phyloP scores from a whole-genome alignment of 2,113 vertebrate genomes.

The Rhineura floridana region DNA sequence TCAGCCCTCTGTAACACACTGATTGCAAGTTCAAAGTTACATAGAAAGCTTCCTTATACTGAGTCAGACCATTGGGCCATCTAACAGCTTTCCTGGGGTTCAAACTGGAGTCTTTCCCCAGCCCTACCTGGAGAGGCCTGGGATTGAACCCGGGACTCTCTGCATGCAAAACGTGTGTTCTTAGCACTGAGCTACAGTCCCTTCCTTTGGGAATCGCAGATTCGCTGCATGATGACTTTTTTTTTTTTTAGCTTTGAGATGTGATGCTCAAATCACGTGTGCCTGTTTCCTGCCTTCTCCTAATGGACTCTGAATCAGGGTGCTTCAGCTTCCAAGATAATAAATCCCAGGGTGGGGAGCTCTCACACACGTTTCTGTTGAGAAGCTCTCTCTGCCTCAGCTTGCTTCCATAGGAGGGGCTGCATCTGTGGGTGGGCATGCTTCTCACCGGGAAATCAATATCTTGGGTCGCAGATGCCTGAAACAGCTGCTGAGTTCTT shows the following conservation, averaged over 20 bases:
- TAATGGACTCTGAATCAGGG: background rate
- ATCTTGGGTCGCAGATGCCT: slow-evolving; percentile 34
- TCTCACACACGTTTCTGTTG: slow-evolving; percentile 25
- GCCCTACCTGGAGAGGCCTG: too few relatives aligned
- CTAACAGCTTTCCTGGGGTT: too few relatives aligned
- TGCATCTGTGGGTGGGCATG: slow-evolving; percentile 27
- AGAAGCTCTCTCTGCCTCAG: slow-evolving; percentile 1
- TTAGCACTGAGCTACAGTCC: too few relatives aligned
- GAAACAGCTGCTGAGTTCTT: slow-evolving; percentile 14
- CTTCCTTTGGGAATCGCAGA: too few relatives aligned
- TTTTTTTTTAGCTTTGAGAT: background rate
- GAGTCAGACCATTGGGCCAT: too few relatives aligned
- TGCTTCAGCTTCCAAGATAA: background rate
- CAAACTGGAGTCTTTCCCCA: too few relatives aligned
- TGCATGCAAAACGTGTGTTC: too few relatives aligned
- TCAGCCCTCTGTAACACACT: too few relatives aligned
- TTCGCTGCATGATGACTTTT: background rate
- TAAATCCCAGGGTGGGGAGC: slow-evolving; percentile 34
- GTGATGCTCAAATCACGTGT: background rate
- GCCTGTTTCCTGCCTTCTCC: background rate
- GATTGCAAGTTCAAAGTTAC: too few relatives aligned
- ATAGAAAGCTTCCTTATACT: too few relatives aligned
- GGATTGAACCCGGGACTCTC: too few relatives aligned
- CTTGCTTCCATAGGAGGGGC: slow-evolving; percentile 45
- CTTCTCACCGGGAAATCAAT: slow-evolving; percentile 40